Percentiles rank a stretch among this genome's conserved stretches.
Conservation (phyloP, 2,888 invertebrate genomes). For the Pammene fasciana region DNA sequence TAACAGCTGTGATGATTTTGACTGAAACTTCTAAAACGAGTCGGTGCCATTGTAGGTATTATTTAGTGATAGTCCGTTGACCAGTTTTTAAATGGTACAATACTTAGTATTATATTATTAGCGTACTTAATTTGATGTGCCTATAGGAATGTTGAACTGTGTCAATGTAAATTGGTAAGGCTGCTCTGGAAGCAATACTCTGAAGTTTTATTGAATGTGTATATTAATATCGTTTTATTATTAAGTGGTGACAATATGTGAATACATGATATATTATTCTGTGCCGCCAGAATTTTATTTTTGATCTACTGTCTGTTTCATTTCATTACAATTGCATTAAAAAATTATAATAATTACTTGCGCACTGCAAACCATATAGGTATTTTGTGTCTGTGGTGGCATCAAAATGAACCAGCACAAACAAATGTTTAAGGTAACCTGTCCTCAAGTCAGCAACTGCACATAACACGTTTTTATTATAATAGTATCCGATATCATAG, state of each 20-base stretch:
- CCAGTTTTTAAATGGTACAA: conserved; percentile 47
- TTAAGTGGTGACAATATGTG: too few relatives aligned
- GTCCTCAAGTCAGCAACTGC: too few relatives aligned
- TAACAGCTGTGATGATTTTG: conserved; percentile 16
- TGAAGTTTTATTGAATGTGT: conserved; percentile 1
- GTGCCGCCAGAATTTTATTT: background rate
- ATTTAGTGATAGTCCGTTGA: conserved; percentile 37
- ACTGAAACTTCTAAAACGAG: conserved; percentile 15
- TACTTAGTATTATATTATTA: conserved; percentile 58
- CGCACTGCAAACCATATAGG: too few relatives aligned
- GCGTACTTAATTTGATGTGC: conserved; percentile 61
- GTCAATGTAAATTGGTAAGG: conserved; percentile 14
- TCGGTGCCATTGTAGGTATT: conserved; percentile 56
- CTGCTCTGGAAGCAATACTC: conserved; percentile 30
- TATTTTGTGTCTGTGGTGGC: too few relatives aligned
- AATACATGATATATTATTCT: background rate
- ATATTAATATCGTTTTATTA: background rate
- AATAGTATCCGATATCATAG: too few relatives aligned
- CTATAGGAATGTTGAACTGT: conserved; percentile 43
- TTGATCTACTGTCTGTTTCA: too few relatives aligned
- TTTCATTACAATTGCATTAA: too few relatives aligned
- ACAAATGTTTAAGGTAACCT: too few relatives aligned
- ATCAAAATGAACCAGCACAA: too few relatives aligned
- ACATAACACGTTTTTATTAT: too few relatives aligned
- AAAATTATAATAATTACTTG: too few relatives aligned